Conservation (phyloP, 2,797 vertebrate species). For the Peromyscus eremicus region DNA sequence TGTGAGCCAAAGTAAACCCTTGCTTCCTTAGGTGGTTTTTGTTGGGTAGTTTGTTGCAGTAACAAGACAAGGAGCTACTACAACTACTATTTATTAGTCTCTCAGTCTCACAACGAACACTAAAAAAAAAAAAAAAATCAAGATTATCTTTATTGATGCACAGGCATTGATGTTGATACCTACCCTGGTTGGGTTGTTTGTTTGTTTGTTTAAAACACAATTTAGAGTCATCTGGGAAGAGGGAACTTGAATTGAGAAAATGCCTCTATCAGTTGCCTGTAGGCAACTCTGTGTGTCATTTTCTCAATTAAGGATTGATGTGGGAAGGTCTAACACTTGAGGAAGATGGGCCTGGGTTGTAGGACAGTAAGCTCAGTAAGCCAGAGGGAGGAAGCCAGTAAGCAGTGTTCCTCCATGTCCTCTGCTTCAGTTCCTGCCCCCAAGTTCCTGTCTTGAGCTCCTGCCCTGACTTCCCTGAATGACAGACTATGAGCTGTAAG, state of each 20-base stretch:
- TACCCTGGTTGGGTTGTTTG: neutral
- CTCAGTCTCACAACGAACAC: neutral
- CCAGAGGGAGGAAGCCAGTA: neutral
- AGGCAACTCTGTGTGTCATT: neutral
- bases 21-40: neutral
- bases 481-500: neutral
- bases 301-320: neutral
- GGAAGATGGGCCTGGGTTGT: neutral
- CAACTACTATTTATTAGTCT: neutral
- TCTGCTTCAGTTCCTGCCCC: neutral
- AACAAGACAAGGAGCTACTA: neutral
- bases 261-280: neutral
- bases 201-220: neutral
- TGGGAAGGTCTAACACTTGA: neutral
- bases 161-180: neutral
- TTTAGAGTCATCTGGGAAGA: neutral
- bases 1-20: neutral
- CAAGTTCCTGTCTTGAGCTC: neutral
- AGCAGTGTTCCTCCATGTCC: too few species aligned
- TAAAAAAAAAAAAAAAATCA: too few species aligned
- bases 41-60: neutral
- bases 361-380: neutral
- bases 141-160: neutral
- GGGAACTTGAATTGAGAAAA: neutral
- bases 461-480: neutral